Percentiles rank a stretch among this genome's conserved stretches.
Conservation (phyloP, 2,888 invertebrate species). For the Nephrocerus scutellatus region DNA sequence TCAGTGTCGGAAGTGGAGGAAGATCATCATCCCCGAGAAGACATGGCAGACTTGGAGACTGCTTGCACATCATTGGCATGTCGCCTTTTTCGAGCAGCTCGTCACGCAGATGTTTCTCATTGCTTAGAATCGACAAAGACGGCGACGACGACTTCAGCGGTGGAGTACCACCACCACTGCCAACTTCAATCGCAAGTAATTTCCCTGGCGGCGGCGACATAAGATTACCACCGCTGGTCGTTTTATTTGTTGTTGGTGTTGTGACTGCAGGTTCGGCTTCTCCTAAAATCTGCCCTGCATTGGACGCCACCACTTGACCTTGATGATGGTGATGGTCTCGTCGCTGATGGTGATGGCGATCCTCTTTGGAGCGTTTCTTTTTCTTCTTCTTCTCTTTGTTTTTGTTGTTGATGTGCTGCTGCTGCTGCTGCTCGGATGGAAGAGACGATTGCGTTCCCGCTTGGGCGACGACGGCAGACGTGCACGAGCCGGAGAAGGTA, state of each 20-base stretch:
- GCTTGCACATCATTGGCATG: slow-evolving; percentile 37
- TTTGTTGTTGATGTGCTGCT: slow-evolving; percentile 40
- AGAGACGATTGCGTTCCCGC: slow-evolving; percentile 35
- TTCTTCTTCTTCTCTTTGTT: slow-evolving; percentile 76
- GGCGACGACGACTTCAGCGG: slow-evolving; percentile 41
- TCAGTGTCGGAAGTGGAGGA: slow-evolving; percentile 39
- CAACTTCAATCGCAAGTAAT: too few species aligned
- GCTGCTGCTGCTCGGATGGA: slow-evolving; percentile 5
- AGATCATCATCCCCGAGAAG: slow-evolving; percentile 58
- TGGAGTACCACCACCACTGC: too few species aligned
- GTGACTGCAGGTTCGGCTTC: too few species aligned
- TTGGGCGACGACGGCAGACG: slow-evolving; percentile 2
- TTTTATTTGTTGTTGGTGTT: slow-evolving; percentile 17
- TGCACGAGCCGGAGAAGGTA: too few species aligned
- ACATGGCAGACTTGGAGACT: slow-evolving; percentile 58
- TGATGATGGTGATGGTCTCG: slow-evolving; percentile 57
- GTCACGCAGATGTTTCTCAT: too few species aligned
- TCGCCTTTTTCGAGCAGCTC: too few species aligned
- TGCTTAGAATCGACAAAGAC: slow-evolving; percentile 31
- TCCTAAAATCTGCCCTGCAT: too few species aligned
- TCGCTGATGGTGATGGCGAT: slow-evolving; percentile 61
- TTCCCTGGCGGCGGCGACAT: slow-evolving; percentile 39
- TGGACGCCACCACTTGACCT: slow-evolving; percentile 31
- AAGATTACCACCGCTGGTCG: slow-evolving; percentile 8
- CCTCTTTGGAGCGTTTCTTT: slow-evolving; percentile 75